Evolutionary conservation across 2,888 invertebrate genomes (phyloP), one percentile per base, ranked within the genome.

Genomic region (Rhorus exstirpatorius): DNA sequence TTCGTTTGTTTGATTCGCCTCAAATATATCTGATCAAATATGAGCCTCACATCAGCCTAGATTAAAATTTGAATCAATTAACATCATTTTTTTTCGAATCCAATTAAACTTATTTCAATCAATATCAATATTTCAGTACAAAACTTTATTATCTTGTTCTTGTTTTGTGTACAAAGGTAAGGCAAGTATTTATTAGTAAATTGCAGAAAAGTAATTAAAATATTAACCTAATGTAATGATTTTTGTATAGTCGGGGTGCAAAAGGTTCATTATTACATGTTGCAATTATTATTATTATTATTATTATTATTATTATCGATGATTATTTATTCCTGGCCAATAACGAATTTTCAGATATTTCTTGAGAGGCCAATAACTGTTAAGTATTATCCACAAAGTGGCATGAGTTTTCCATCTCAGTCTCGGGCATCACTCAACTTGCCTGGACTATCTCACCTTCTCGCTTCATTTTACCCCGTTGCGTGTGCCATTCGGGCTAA

Each of bases 401-500:
- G 31, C 44, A 17, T 21, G 21, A 60, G 35, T 24, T 72, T 65
- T 79, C 21, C 65, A 38, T 68, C 63, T 61, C 75, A 10, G 31
- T 74, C 74, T 55, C 51, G n/a, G 46, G 12, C 46, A 51, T 61
- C 38, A 17, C 10, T 46, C 49, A 31, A 44, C 24, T 44, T 41
- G 44, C 31, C 7, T 17, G 46, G 12, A 14, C 21, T 51, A 24
- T 65, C 31, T 68, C 65, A 78, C 55, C 24, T 49, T 83, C 79
- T 79, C 81, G 70, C 65, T 78, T 70, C 86, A 85, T 86, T 80
- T 81, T 75, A 86, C 86, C 72, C 72, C 84, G 84, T 91, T 88
- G 90, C 90, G 89, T 89, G 89, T 91, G 89, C 86, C 84, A 84
- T 86, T 81, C 79, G 77, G 79, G 84, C 89, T 91, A 91, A 91